Base-by-base conservation (phyloP, 2,888 invertebrate species). In the Cephus pulcher region DNA sequence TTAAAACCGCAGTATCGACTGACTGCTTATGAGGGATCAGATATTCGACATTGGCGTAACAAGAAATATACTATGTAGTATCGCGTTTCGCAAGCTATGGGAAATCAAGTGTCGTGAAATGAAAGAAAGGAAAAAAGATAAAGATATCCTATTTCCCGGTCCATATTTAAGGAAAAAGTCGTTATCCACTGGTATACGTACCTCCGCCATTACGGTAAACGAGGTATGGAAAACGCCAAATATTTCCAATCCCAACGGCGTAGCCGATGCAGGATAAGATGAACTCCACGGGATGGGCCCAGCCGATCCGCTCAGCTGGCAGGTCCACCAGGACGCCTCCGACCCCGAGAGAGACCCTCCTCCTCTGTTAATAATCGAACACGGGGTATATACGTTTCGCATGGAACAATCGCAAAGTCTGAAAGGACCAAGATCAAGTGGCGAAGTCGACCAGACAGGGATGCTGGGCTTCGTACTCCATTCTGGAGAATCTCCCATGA, bases 121-220 rank as follows among this genome's bases (percentile, higher is more conserved):
- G 40, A 15, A 34, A 73, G 34, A 69, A 30, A 34, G 6, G 1
- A 56, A 1, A 40, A 40, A 56, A 23, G 0, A 56, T 0, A 23
- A 56, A 23, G 2, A n/a, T 77, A 76, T 76, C 76, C 56, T n/a
- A 30, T 75, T 71, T 76, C 74, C 33, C 33, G 37, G 56, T 74
- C 69, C 71, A 75, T 68, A 75, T 70, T 69, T 56, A 35, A 34
- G 74, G 56, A 79, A 79, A 76, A 74, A 74, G 56, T 76, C 71
- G 33, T 30, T 34, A 30, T 33, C 23, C 6, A 33, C 34, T 69
- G 56, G 34, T 33, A 32, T 88, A 92, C 93, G 92, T 91, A 96
- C 96, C 96, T 89, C 96, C 96, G 77, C 96, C 96, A 91, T 96
- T 96, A 87, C 95, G 94, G 90, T 96, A 96, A 88, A 95, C 95